Evolutionary conservation across 1,140 invertebrate species (phyloP), one percentile per base, ranked within the genome.

Genomic region (Trichoplusia ni): DNA sequence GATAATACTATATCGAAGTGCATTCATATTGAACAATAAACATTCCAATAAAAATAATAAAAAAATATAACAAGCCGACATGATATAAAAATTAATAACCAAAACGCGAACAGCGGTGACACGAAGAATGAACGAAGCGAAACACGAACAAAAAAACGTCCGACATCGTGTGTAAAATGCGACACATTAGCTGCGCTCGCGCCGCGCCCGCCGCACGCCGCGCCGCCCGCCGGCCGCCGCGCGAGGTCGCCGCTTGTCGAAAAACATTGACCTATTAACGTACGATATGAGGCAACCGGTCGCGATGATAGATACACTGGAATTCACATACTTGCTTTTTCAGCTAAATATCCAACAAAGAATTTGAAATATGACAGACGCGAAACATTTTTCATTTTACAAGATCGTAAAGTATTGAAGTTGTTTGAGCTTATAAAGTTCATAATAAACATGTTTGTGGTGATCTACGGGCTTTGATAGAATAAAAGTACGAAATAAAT

Each of bases 241-340:
- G 14, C 54, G 60, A 66, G 56, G 63, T 31, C 53, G 53, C 27
- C 51, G 38, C 54, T 33, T 35, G 33, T 21, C 37, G 21, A 47
- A 42, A 69, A 67, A 73, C 67, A 69, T 69, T 73, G 71, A 69
- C 67, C 71, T 63, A 66, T 78, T 53, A 73, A 63, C 64, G 71
- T 74, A 11, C 70, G 73, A 35, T 73, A 62, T 56, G 67, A 44
- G 78, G 68, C 60, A 69, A 66, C 19, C 44, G 54, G 42, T 42
- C 51, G 27, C 23, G 37, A 31, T 31, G 38, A 63, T 44, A 40
- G 47, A 63, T 33, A 21, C 37, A 49, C 47, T 53, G 27, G 37
- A 53, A 53, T 54, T 23, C 37, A 38, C 14, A 40, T 35, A 33
- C 13, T 59, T 44, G 54, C 38, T 33, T 58, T 2, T 56, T 27